Base-by-base conservation (phyloP, 2,113 vertebrate genomes). In the Zootoca vivipara region DNA sequence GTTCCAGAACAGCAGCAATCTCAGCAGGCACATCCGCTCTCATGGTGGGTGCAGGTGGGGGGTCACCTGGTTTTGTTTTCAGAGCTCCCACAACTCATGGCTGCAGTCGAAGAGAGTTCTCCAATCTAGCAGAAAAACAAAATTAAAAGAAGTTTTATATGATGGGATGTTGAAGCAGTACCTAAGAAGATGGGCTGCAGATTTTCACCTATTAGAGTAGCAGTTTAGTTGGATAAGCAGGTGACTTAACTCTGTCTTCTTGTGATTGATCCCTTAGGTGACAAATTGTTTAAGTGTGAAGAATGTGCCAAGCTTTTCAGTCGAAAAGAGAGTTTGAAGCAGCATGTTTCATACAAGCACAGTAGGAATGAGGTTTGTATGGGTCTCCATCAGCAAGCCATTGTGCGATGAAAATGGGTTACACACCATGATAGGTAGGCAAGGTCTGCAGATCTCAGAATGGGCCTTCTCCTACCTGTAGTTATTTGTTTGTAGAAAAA, bases 1-100 rank as follows among this genome's bases (percentile, higher is more conserved):
- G 95, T 99, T 99, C 96, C 98, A 99, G 97, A 99, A 99, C 97
- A 99, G 99, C 98, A 99, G 99, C 97, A 99, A 99, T 95, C 98
- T 99, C 90, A 99, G 99, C 97, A 94, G 99, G 69, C 99, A 99
- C 93, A 96, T 99, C 94, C 98, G 99, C 38, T 99, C 99, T 2
- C 99, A 99, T 0, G 99, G 99, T 99, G 96, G 91, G 96, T 93
- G 91, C 85, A 78, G 64, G 78, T 92, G 46, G 10, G 46, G 10
- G 46, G 83, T 86, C 9, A 18, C 52, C 82, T 1, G 0, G 24
- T 80, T 86, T 42, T 1, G 0, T 65, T 24, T 73, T 42, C 42
- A 33, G 7, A 70, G 7, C 10, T 83, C 58, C 80, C 22, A 9
- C 28, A 64, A 46, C 10, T 74, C 26, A 18, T 67, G 33, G 26